A percentile compares a stretch with the other conserved stretches of the same genome.
Conservation (phyloP, 2,113 vertebrate species). For the Forbesichthys agassizii region DNA sequence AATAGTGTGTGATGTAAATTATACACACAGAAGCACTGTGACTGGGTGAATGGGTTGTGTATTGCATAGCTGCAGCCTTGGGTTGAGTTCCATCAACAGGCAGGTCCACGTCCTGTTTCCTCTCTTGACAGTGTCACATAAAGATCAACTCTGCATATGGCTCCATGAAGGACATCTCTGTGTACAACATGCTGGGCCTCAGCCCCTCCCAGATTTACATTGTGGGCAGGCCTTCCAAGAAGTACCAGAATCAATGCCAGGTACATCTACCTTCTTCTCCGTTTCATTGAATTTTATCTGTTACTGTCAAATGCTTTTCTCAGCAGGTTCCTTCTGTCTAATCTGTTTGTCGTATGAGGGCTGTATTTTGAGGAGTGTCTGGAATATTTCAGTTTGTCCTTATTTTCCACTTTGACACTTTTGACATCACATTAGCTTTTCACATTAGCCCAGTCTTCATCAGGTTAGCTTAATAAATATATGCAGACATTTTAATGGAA, state of each 20-base stretch:
- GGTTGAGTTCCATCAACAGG: constrained; percentile 15
- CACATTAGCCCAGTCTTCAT: too few species aligned
- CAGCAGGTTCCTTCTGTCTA: too few species aligned
- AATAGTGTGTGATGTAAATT: too few species aligned
- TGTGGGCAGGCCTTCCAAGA: constrained; percentile 94
- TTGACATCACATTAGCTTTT: too few species aligned
- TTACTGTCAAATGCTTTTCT: not conserved
- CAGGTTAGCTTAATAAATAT: too few species aligned
- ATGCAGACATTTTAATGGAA: too few species aligned
- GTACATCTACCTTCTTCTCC: constrained; percentile 65
- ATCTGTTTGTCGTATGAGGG: too few species aligned
- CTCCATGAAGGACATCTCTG: constrained; percentile 98
- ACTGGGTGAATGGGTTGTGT: not conserved
- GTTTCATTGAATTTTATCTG: not conserved
- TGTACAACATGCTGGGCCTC: constrained; percentile 94
- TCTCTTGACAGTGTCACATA: constrained; percentile 89
- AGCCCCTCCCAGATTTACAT: constrained; percentile 94
- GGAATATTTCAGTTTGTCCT: too few species aligned
- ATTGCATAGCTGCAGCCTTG: constrained; percentile 4
- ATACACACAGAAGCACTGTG: not conserved
- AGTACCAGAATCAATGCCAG: constrained; percentile 96
- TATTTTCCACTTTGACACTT: too few species aligned
- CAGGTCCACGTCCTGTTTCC: constrained; percentile 13
- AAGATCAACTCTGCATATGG: constrained; percentile 95
- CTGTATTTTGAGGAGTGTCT: too few species aligned